Conservation (phyloP, 1,140 invertebrate genomes). For the Drosophila eugracilis region DNA sequence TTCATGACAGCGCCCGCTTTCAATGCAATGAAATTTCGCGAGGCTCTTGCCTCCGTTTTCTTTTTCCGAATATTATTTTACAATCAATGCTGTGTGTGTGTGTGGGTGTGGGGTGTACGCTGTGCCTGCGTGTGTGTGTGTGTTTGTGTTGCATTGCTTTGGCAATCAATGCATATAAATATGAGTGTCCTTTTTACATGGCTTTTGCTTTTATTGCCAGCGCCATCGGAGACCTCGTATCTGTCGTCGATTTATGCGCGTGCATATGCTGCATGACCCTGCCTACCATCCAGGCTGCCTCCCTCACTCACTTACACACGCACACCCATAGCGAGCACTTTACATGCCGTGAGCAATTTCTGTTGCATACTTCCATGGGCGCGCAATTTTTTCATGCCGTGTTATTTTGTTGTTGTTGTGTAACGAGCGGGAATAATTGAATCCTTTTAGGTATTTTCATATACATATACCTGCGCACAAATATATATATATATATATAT, state of each 20-base stretch:
- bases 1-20: conserved; percentile 44
- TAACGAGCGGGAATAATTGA: conserved; percentile 83
- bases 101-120: not conserved
- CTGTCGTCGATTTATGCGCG: conserved; percentile 79
- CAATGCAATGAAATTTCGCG: conserved; percentile 52
- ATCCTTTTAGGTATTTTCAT: conserved; percentile 83
- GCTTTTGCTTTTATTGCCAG: conserved; percentile 73
- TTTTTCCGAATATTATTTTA: conserved; percentile 76
- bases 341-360: conserved; percentile 79
- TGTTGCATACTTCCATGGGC: conserved; percentile 81
- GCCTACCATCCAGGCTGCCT: not conserved
- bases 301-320: not conserved
- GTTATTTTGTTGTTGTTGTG: conserved; percentile 65
- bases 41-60: conserved; percentile 1
- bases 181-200: conserved; percentile 82
- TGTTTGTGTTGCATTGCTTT: conserved; percentile 73
- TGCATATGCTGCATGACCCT: conserved; percentile 67
- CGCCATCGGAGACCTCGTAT: conserved; percentile 48
- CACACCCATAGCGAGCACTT: conserved; percentile 52
- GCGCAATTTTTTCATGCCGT: conserved; percentile 53
- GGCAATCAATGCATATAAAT: conserved; percentile 82
- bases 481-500: conserved; percentile 30
- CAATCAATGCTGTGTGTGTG: conserved; percentile 57
- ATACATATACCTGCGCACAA: conserved; percentile 12
- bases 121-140: conserved; percentile 19